These are phyloP conservation scores for Tachysurus vachellii DNA, from an alignment of 2,113 vertebrate species.

Conservation along the genomic window DNA sequence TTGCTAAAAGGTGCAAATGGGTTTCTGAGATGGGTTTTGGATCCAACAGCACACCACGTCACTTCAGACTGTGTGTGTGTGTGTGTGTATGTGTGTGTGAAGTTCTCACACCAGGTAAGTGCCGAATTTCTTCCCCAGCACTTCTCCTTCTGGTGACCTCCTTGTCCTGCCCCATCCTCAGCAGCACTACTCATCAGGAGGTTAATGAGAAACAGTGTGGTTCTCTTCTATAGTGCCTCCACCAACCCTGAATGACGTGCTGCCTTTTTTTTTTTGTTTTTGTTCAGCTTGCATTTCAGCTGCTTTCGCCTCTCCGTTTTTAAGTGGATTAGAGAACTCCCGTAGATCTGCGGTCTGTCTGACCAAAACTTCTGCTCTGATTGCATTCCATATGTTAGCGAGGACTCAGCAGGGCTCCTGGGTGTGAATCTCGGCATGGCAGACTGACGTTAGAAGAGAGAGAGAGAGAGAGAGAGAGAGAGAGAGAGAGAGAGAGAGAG, in stretches of 20 bases:
- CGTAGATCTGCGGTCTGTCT: conserved; percentile 11
- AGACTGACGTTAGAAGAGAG: not conserved
- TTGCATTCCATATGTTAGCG: conserved; percentile 14
- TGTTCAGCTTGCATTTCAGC: conserved; percentile 43
- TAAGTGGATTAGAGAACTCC: conserved; percentile 57
- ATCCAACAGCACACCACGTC: not conserved
- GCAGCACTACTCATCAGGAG: conserved; percentile 62
- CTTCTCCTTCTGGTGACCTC: conserved; percentile 27
- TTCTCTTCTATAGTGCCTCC: conserved; percentile 57
- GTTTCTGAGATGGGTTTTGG: not conserved
- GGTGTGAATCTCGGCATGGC: conserved; percentile 29
- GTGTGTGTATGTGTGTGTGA: conserved; percentile 22
- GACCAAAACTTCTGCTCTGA: conserved; percentile 20
- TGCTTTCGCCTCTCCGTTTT: conserved; percentile 54
- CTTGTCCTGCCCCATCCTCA: conserved; percentile 17
- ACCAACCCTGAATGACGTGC: conserved; percentile 63
- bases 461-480: not conserved
- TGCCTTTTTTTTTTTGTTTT: conserved; percentile 49
- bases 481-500: too few relatives aligned
- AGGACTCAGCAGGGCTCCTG: not conserved
- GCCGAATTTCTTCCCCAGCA: not conserved
- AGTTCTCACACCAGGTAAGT: conserved; percentile 9
- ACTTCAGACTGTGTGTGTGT: not conserved
- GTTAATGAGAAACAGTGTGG: conserved; percentile 68
- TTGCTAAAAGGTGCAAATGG: not conserved